phyloP scores from a whole-genome alignment of 1,140 invertebrate species.

The Nasonia longicornis region DNA sequence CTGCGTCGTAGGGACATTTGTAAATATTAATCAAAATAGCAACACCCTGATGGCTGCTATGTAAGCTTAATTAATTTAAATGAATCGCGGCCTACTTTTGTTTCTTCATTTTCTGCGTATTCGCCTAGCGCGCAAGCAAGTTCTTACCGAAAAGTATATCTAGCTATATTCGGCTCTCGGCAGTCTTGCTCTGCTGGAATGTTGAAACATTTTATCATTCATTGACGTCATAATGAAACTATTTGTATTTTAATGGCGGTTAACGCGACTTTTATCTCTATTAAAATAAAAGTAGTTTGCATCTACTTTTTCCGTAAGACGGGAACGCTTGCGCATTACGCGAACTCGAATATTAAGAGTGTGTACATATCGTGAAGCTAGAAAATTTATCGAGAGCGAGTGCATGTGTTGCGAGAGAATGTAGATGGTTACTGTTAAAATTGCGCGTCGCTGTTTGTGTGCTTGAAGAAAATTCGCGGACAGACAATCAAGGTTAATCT shows the following conservation, averaged over 20 bases:
- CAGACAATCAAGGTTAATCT: slow-evolving; percentile 39
- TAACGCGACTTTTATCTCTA: background rate
- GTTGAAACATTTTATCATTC: slow-evolving; percentile 25
- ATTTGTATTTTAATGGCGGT: slow-evolving; percentile 34
- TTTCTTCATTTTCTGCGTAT: background rate
- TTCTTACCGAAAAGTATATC: slow-evolving; percentile 1
- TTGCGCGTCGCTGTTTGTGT: slow-evolving; percentile 2
- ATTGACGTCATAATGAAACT: slow-evolving; percentile 4
- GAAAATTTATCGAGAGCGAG: slow-evolving; percentile 18
- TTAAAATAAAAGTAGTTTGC: slow-evolving; percentile 29
- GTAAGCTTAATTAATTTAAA: slow-evolving; percentile 43
- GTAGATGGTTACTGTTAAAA: slow-evolving; percentile 30
- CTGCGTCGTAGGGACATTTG: slow-evolving; percentile 14
- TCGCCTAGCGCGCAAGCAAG: slow-evolving; percentile 31
- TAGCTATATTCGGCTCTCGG: background rate
- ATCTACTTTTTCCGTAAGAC: background rate
- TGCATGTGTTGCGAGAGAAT: background rate
- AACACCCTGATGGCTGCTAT: background rate
- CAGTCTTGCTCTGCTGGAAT: background rate
- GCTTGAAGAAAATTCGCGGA: slow-evolving; percentile 28
- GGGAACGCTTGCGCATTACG: slow-evolving; percentile 16
- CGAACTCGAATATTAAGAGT: slow-evolving; percentile 26
- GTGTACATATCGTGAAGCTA: slow-evolving; percentile 30
- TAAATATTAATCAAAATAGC: slow-evolving; percentile 32
- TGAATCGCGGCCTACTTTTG: background rate